These are phyloP conservation scores for Ashinkailepas kermadecensis DNA, from an alignment of 2,888 invertebrate species.

Conservation along the genomic window DNA sequence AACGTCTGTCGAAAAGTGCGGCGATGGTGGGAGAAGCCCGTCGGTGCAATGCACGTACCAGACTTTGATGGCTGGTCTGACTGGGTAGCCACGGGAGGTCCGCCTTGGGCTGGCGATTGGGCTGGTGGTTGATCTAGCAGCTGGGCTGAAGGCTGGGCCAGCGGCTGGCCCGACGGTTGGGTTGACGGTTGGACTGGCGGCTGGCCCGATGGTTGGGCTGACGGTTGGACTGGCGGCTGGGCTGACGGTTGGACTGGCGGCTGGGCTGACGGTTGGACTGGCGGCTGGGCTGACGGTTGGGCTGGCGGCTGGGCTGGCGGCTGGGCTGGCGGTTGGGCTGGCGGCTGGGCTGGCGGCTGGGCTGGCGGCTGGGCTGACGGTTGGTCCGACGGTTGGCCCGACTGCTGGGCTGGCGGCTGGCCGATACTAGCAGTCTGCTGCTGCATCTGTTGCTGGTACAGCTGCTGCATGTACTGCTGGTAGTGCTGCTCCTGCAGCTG, in stretches of 20 bases:
- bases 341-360: no score
- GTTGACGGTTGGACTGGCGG: not conserved
- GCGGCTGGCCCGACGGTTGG: no score
- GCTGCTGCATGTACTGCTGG: conserved; percentile 95
- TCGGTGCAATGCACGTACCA: no score
- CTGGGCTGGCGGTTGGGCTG: not conserved
- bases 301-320: not conserved
- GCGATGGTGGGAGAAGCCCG: no score
- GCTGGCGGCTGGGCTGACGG: conserved; percentile 4
- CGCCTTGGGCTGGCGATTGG: not conserved
- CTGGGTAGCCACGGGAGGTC: no score
- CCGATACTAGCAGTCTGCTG: conserved; percentile 34
- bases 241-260: not conserved
- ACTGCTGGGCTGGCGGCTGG: conserved; percentile 26
- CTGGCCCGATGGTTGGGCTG: conserved; percentile 26
- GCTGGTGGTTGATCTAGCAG: not conserved
- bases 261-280: not conserved
- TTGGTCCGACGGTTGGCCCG: conserved; percentile 26
- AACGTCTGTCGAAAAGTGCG: no score
- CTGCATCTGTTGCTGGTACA: conserved; percentile 53
- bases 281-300: not conserved
- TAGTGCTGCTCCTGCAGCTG: conserved; percentile 98
- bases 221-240: conserved; percentile 25
- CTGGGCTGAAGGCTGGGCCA: not conserved
- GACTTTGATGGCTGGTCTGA: no score